Evolutionary conservation across 2,113 vertebrate species (phyloP).

Genomic region (Caranx ignobilis): DNA sequence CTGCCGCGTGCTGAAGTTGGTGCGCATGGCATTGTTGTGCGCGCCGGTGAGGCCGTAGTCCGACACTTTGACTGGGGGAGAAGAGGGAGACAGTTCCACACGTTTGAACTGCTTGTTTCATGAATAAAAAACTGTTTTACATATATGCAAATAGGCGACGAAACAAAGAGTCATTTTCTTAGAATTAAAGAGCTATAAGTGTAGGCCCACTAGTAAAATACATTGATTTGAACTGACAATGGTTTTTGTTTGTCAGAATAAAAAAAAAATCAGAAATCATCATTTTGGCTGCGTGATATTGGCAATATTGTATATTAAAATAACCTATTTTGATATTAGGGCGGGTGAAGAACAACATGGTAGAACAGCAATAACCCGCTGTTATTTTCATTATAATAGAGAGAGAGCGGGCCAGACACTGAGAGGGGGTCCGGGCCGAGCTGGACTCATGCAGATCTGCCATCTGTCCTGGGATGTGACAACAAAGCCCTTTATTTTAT

Average conservation of each 20-base stretch:
- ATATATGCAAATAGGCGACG: no score
- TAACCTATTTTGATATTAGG: no score
- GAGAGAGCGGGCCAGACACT: background rate
- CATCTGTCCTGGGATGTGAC: background rate
- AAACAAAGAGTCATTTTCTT: no score
- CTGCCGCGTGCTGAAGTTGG: conserved; percentile 97
- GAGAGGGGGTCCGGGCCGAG: background rate
- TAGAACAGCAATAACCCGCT: conserved; percentile 52
- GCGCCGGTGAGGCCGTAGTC: conserved; percentile 86
- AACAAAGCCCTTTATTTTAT: background rate
- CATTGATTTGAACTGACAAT: no score
- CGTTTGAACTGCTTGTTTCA: background rate
- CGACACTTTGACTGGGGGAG: conserved; percentile 86
- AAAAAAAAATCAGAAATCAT: no score
- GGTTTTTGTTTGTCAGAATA: no score
- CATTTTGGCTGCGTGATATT: no score
- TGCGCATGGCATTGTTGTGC: conserved; percentile 89
- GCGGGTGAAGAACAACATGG: no score
- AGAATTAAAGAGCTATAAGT: no score
- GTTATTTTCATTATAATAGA: conserved; percentile 66
- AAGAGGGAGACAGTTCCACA: background rate
- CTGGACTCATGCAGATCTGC: background rate
- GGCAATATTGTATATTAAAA: no score
- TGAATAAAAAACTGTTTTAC: no score
- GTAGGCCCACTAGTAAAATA: no score